Percentiles rank a stretch among this genome's conserved stretches.
Evolutionary conservation across 2,888 invertebrate species (phyloP).

Genomic region (Rotaria macrura): DNA sequence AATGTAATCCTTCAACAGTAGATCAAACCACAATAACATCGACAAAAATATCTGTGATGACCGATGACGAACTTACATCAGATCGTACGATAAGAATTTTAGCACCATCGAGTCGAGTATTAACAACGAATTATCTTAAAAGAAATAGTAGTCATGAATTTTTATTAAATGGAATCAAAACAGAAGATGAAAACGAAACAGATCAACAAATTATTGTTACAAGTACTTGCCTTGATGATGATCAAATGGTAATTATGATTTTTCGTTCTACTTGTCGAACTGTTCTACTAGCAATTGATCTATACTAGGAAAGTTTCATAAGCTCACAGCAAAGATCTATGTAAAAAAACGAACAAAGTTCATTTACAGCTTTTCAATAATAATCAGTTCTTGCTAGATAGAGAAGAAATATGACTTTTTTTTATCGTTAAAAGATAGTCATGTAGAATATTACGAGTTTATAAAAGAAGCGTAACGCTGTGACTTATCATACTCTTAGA

Average conservation of each 20-base stretch:
- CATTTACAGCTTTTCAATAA: too few species aligned
- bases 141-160: background rate
- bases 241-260: conserved; percentile 1
- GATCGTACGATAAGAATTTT: background rate
- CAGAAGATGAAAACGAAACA: background rate
- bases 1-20: background rate
- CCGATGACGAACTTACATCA: background rate
- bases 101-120: background rate
- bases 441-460: too few species aligned
- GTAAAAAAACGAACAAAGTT: too few species aligned
- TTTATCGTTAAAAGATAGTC: too few species aligned
- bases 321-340: too few species aligned
- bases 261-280: too few species aligned
- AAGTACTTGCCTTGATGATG: conserved; percentile 4
- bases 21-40: background rate
- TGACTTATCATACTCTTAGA: too few species aligned
- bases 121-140: background rate
- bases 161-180: background rate
- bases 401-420: too few species aligned
- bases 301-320: too few species aligned
- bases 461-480: too few species aligned
- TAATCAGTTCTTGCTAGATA: too few species aligned
- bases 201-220: conserved; percentile 13
- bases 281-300: too few species aligned
- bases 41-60: background rate